A percentile compares a stretch with the other conserved stretches of the same genome.
phyloP scores from a whole-genome alignment of 2,113 vertebrate genomes.

The Sardina pilchardus region DNA sequence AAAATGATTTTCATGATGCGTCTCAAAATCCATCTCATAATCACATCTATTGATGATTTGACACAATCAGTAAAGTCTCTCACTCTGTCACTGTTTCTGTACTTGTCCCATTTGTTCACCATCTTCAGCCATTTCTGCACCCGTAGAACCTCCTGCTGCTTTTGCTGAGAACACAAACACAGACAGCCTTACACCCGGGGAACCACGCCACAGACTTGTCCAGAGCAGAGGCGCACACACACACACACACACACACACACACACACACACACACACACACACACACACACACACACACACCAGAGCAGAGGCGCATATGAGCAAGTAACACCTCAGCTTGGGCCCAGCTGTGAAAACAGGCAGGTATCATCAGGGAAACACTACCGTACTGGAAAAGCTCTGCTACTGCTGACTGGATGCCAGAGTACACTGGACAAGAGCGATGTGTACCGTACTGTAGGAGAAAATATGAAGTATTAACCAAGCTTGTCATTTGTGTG shows the following conservation, averaged over 20 bases:
- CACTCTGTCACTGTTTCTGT: slow-evolving; percentile 87
- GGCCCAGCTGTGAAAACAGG: background rate
- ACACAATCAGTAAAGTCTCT: background rate
- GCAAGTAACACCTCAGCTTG: background rate
- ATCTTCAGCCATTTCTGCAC: slow-evolving; percentile 93
- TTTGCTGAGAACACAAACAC: slow-evolving; percentile 71
- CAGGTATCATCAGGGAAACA: background rate
- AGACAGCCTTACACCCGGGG: slow-evolving; percentile 11
- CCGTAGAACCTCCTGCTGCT: slow-evolving; percentile 83
- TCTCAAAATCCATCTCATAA: background rate
- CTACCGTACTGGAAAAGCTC: too few species aligned
- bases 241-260: slow-evolving; percentile 21
- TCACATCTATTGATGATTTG: background rate
- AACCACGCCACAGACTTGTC: background rate
- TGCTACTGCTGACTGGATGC: too few species aligned
- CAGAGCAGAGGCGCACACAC: background rate
- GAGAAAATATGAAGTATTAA: background rate
- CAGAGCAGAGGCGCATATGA: background rate
- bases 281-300: background rate
- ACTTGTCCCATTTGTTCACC: slow-evolving; percentile 90
- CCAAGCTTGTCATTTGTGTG: background rate
- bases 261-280: background rate
- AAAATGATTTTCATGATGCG: background rate
- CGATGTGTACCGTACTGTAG: too few species aligned
- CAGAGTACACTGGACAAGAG: too few species aligned